Evolutionary conservation across 2,888 invertebrate genomes (phyloP).

Genomic region (Philaethria dido): DNA sequence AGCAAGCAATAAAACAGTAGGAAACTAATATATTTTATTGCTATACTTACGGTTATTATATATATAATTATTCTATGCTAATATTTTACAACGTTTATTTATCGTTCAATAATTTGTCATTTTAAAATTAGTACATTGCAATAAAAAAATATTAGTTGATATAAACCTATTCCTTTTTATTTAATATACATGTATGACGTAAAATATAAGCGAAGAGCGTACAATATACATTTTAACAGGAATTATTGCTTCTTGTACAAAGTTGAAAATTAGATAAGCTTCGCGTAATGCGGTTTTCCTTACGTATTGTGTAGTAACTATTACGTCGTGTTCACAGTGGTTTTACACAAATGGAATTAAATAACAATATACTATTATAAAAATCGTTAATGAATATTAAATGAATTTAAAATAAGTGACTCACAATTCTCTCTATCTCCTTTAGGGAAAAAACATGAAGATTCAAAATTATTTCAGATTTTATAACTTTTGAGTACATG

Average conservation of each 20-base stretch:
- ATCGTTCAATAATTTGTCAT: not conserved
- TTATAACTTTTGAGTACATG: not conserved
- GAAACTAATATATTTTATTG: constrained; percentile 12
- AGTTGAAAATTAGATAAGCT: constrained; percentile 23
- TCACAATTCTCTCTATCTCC: too few species aligned
- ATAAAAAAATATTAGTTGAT: too few species aligned
- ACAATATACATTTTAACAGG: constrained; percentile 13
- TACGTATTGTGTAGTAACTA: constrained; percentile 10
- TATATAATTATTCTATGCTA: not conserved
- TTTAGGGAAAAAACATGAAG: too few species aligned
- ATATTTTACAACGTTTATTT: not conserved
- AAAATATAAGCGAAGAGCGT: not conserved
- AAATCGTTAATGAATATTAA: not conserved
- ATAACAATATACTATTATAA: constrained; percentile 4
- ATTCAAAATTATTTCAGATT: not conserved
- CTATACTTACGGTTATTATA: not conserved
- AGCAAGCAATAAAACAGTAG: constrained; percentile 10
- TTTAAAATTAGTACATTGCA: too few species aligned
- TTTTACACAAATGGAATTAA: constrained; percentile 11
- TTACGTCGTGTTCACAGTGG: constrained; percentile 9
- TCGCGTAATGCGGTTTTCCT: constrained; percentile 34
- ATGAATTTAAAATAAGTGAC: not conserved
- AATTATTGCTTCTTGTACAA: constrained; percentile 15
- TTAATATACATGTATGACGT: not conserved
- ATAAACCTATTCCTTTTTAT: too few species aligned